Percentiles rank a stretch among this genome's conserved stretches.
phyloP scores from a whole-genome alignment of 2,888 invertebrate genomes.

The Chrysopilus asiliformis region DNA sequence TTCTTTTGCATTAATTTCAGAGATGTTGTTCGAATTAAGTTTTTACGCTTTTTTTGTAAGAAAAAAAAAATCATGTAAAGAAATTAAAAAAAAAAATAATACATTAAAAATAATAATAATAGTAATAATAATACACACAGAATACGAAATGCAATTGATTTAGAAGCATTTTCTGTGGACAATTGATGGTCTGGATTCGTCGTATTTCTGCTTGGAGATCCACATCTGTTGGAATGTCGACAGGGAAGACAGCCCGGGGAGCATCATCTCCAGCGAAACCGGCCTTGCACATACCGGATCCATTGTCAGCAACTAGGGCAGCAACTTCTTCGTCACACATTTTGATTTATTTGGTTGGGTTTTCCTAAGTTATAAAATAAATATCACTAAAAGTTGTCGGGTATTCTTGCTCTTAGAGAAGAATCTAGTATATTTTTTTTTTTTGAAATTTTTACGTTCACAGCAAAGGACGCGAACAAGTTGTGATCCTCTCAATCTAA shows the following conservation, averaged over 20 bases:
- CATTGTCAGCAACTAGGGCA: constrained; percentile 82
- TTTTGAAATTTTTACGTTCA: neutral
- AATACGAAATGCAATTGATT: too few relatives aligned
- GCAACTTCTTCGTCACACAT: constrained; percentile 97
- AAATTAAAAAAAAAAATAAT: too few relatives aligned
- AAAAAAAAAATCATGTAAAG: too few relatives aligned
- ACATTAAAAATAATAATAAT: too few relatives aligned
- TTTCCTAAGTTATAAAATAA: too few relatives aligned
- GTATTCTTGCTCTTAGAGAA: neutral
- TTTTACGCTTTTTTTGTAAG: too few relatives aligned
- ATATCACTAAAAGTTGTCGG: neutral
- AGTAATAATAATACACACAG: too few relatives aligned
- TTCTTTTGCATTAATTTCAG: too few relatives aligned
- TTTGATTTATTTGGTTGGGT: too few relatives aligned
- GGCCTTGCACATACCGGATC: constrained; percentile 90
- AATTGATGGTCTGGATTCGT: constrained; percentile 91
- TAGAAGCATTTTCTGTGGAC: constrained; percentile 99
- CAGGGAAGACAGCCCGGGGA: constrained; percentile 81
- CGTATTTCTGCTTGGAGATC: constrained; percentile 95
- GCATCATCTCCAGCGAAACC: constrained; percentile 85
- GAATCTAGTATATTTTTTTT: neutral
- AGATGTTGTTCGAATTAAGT: too few relatives aligned
- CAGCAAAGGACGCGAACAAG: too few relatives aligned
- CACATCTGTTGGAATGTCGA: constrained; percentile 94
- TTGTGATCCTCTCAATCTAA: too few relatives aligned